Percentiles rank a stretch among this genome's conserved stretches.
Evolutionary conservation across 2,113 vertebrate genomes (phyloP).

Genomic region (Caracal caracal): DNA sequence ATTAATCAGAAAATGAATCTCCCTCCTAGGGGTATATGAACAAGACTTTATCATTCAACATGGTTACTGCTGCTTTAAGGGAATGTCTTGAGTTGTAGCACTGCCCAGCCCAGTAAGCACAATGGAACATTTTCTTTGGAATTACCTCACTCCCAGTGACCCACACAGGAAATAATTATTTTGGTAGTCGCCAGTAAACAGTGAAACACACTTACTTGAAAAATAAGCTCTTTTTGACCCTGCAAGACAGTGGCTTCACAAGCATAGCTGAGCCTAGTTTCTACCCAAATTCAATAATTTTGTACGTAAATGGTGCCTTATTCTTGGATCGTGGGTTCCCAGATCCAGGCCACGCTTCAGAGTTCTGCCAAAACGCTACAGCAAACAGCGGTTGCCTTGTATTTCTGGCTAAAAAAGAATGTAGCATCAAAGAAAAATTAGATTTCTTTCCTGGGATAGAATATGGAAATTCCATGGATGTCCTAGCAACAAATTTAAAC

Average conservation of each 20-base stretch:
- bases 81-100: slow-evolving; percentile 46
- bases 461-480: slow-evolving; percentile 80
- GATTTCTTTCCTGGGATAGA: slow-evolving; percentile 81
- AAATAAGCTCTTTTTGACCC: slow-evolving; percentile 83
- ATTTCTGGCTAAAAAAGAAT: slow-evolving; percentile 80
- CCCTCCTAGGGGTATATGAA: slow-evolving; percentile 55
- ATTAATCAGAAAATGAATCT: slow-evolving; percentile 52
- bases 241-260: slow-evolving; percentile 81
- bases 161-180: slow-evolving; percentile 85
- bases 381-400: slow-evolving; percentile 86
- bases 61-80: slow-evolving; percentile 69
- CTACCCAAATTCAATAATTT: slow-evolving; percentile 85
- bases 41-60: slow-evolving; percentile 37
- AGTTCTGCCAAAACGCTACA: slow-evolving; percentile 82
- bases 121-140: slow-evolving; percentile 81
- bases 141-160: slow-evolving; percentile 82
- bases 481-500: slow-evolving; percentile 81
- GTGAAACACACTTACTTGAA: slow-evolving; percentile 76
- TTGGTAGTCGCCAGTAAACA: slow-evolving; percentile 81
- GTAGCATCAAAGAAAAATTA: slow-evolving; percentile 82
- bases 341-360: slow-evolving; percentile 74
- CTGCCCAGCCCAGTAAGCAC: slow-evolving; percentile 56
- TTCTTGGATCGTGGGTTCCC: slow-evolving; percentile 84
- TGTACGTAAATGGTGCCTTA: slow-evolving; percentile 82
- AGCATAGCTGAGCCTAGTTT: slow-evolving; percentile 75